A percentile compares a stretch with the other conserved stretches of the same genome.
Conservation (phyloP, 2,797 vertebrate species). For the Valencia hispanica region DNA sequence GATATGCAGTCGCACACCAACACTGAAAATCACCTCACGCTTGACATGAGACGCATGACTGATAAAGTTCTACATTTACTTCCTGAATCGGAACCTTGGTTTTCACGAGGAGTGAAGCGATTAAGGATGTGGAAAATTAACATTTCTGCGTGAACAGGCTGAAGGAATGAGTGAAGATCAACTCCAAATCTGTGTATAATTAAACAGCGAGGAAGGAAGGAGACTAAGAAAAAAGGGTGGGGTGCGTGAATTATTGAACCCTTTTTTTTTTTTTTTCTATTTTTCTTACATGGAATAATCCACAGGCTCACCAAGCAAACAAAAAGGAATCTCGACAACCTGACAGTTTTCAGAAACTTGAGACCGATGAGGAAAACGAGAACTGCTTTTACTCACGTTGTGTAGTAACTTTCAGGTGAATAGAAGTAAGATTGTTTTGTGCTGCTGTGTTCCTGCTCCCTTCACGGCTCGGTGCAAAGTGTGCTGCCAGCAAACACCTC, state of each 20-base stretch:
- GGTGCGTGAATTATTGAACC: constrained; percentile 16
- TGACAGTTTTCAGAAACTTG: constrained; percentile 25
- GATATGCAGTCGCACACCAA: not conserved
- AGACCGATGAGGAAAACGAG: constrained; percentile 4
- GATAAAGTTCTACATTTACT: constrained; percentile 24
- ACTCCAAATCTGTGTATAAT: constrained; percentile 20
- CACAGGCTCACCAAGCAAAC: constrained; percentile 17
- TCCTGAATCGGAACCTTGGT: constrained; percentile 21
- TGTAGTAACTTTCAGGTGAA: constrained; percentile 58
- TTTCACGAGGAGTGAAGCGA: not conserved
- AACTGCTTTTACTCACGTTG: constrained; percentile 62
- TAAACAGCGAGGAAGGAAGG: constrained; percentile 6
- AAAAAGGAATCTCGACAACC: constrained; percentile 16
- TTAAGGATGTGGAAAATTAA: constrained; percentile 24
- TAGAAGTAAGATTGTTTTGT: constrained; percentile 36
- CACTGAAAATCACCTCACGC: constrained; percentile 1
- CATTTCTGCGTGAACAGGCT: not conserved
- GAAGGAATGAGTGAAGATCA: constrained; percentile 28
- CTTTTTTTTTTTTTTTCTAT: constrained; percentile 30
- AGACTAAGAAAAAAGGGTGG: constrained; percentile 22
- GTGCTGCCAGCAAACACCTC: constrained; percentile 46
- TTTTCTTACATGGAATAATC: constrained; percentile 29
- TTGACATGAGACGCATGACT: constrained; percentile 15
- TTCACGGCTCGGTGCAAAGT: constrained; percentile 48
- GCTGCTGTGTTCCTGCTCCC: constrained; percentile 33